Conservation (phyloP, 2,888 invertebrate genomes). For the Lasioglossum villosulum region DNA sequence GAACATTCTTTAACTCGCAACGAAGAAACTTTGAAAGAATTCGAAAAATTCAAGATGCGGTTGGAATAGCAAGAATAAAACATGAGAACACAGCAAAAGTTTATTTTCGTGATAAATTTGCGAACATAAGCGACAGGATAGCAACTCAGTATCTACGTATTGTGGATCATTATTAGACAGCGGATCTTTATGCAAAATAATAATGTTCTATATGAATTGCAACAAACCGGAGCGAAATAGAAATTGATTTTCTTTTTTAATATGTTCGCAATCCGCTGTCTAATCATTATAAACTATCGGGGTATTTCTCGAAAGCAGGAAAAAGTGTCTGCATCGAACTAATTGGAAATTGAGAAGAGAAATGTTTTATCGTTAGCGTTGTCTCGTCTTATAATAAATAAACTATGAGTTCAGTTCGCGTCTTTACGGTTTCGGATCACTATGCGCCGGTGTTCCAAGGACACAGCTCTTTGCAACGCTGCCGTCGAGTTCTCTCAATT, state of each 20-base stretch:
- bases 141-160: not conserved
- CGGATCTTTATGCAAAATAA: no score
- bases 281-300: not conserved
- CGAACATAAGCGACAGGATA: not conserved
- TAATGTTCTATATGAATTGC: no score
- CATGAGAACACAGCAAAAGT: not conserved
- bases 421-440: not conserved
- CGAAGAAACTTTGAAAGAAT: not conserved
- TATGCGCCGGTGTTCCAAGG: slow-evolving; percentile 28
- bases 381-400: not conserved
- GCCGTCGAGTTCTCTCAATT: slow-evolving; percentile 59
- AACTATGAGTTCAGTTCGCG: not conserved
- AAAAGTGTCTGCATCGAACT: not conserved
- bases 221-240: no score
- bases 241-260: no score
- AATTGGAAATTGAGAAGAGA: not conserved
- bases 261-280: no score
- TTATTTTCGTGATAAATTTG: not conserved
- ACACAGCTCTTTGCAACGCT: slow-evolving; percentile 34
- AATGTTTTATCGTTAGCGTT: not conserved
- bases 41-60: not conserved
- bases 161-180: not conserved
- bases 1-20: not conserved
- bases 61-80: not conserved
- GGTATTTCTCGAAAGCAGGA: no score